Conservation (phyloP, 2,113 vertebrate species). For the Oxyura jamaicensis region DNA sequence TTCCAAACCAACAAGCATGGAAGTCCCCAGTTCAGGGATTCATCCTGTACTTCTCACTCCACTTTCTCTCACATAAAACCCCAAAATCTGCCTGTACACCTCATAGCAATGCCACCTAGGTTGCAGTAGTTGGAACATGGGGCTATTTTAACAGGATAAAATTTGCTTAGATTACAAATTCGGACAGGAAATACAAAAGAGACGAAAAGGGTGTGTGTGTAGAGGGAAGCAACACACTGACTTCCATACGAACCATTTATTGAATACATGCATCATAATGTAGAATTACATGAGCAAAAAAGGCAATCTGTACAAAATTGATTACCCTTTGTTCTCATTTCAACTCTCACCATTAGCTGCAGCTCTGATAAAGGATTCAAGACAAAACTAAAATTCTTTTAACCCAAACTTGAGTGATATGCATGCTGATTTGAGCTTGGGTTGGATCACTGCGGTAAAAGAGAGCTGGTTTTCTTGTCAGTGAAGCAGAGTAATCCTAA, state of each 20-base stretch:
- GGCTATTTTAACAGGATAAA: neutral
- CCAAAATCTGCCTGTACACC: neutral
- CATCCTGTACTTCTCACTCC: neutral
- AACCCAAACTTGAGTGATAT: slow-evolving; percentile 21
- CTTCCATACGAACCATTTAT: slow-evolving; percentile 71
- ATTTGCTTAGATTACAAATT: neutral
- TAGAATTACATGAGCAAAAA: slow-evolving; percentile 73
- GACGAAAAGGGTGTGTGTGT: neutral
- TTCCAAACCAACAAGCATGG: neutral
- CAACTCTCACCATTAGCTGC: slow-evolving; percentile 49
- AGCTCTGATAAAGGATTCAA: slow-evolving; percentile 28
- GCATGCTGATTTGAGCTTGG: slow-evolving; percentile 24
- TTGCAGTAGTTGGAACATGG: neutral
- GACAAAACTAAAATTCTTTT: slow-evolving; percentile 30
- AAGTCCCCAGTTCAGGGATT: neutral
- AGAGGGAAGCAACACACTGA: neutral
- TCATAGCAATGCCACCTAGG: neutral
- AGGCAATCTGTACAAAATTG: slow-evolving; percentile 61
- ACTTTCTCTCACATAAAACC: neutral
- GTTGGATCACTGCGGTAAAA: neutral
- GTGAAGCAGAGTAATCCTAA: slow-evolving; percentile 43
- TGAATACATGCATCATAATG: slow-evolving; percentile 77
- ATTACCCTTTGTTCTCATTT: slow-evolving; percentile 55
- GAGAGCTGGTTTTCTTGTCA: slow-evolving; percentile 46
- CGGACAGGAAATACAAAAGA: neutral